Evolutionary conservation across 37 sponge, comb jelly and placozoan species (phyloP).

Genomic region (Petrosia ficiformis): DNA sequence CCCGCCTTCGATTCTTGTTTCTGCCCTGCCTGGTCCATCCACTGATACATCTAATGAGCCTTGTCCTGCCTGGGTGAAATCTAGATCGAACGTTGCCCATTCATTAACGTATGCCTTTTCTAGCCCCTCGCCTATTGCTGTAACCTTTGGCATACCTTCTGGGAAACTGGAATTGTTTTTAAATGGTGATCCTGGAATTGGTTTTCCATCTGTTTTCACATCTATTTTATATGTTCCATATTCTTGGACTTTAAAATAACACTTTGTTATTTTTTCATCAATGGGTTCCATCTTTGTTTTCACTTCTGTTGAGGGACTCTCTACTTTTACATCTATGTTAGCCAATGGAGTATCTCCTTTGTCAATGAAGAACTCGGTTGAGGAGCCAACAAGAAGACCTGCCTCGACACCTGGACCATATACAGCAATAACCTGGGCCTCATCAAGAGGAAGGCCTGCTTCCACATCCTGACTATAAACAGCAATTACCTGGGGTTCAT

Average conservation of each 20-base stretch:
- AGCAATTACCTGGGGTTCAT: conserved; percentile 43
- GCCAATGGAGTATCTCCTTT: conserved; percentile 80
- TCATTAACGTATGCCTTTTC: conserved; percentile 70
- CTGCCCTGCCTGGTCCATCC: conserved; percentile 41
- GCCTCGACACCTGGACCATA: conserved; percentile 89
- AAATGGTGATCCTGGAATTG: conserved; percentile 83
- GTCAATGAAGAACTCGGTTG: conserved; percentile 73
- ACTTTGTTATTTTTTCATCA: conserved; percentile 7
- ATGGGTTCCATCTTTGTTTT: conserved; percentile 21
- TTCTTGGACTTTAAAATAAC: not conserved
- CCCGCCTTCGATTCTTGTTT: not conserved
- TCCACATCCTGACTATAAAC: conserved; percentile 22
- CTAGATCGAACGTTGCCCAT: conserved; percentile 75
- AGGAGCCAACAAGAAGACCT: conserved; percentile 54
- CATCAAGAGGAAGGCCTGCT: conserved; percentile 42
- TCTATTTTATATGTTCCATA: not conserved
- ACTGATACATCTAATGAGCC: conserved; percentile 62
- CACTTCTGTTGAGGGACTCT: conserved; percentile 58
- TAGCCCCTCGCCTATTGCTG: conserved; percentile 88
- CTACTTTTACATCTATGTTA: conserved; percentile 70
- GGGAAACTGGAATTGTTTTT: conserved; percentile 53
- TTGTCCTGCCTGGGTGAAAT: conserved; percentile 54
- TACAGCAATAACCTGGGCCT: conserved; percentile 77
- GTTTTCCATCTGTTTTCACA: conserved; percentile 16
- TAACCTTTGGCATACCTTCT: conserved; percentile 76